Base-by-base conservation (phyloP, 2,113 vertebrate genomes). In the Melanerpes aurifrons region DNA sequence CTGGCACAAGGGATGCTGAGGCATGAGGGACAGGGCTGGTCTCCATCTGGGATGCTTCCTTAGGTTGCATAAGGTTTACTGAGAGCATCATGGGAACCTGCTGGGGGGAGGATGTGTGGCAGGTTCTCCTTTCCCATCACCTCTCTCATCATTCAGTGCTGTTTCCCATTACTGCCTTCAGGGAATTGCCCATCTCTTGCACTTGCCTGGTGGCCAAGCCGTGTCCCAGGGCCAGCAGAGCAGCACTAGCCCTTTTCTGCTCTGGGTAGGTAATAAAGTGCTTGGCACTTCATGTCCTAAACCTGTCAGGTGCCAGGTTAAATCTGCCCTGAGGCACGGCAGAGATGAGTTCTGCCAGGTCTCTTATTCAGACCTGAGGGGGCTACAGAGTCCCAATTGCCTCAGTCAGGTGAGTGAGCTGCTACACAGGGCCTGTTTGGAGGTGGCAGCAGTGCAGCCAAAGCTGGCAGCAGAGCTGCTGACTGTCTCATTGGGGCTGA, bases 171-270 rank as follows among this genome's bases (percentile, higher is more conserved):
- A 15, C 8, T 2, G 31, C 68, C 31, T 24, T 64, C 17, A 26
- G 92, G 88, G 47, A 81, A 43, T 93, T 95, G 58, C 70, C 77
- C 83, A 66, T 15, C 20, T 45, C 56, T 69, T 0, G 0, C 29
- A 13, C 47, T 40, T 84, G 47, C 61, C 21, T 9, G 3, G 26
- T 69, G 32, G n/a, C 78, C 63, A 43, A 29, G 48, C 78, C 91
- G 71, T 72, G 48, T 70, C 57, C 81, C 31, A 70, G 72, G 9
- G 53, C 54, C 90, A 90, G 82, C 62, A 62, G 84, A 79, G 67
- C 68, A 71, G 73, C 76, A 48, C 28, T 15, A 79, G 35, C n/a
- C 64, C 86, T 86, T 92, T 92, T 17, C 68, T 91, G n/a, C 87
- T 76, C 68, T 71, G 71, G 47, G 5, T 24, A 87, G 43, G 63